Base-by-base conservation (phyloP, 2,113 vertebrate species). In the Rhodinocichla rosea region DNA sequence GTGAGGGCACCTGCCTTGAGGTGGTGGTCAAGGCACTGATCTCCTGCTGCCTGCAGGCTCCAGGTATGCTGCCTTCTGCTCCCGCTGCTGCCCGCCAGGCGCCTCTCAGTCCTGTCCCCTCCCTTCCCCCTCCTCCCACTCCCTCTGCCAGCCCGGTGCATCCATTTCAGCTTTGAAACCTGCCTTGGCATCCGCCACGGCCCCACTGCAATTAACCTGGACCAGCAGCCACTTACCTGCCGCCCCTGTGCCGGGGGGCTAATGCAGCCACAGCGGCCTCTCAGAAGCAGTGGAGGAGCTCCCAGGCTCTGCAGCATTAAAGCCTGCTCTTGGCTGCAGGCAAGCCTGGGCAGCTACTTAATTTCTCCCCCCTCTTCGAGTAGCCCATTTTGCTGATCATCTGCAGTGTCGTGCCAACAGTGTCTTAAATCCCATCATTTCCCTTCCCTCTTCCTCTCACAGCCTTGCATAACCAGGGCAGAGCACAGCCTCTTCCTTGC, bases 371-470 rank as follows among this genome's bases (percentile, higher is more conserved):
- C 42, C 83, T 67, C 90, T 73, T 88, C 50, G 4, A 87, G 26
- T 64, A 81, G 91, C 81, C 74, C 52, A 16, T 97, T 95, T 95
- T 24, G 95, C 96, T 97, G 97, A 97, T 97, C 82, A 93, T 95
- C 97, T 93, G 97, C 95, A 44, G 86, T 96, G 86, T 92, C 67
- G 94, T 95, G 97, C 98, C 98, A 97, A 91, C 89, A 94, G 97
- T 97, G 98, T 98, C 98, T 98, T 98, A 98, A 98, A 96, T 97
- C 97, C 96, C 85, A 55, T 89, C 39, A 24, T 94, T 91, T 95
- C 42, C 84, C 79, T 92, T 87, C 70, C 74, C 87, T 96, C 94
- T 92, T 95, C 90, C 92, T 84, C 33, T 92, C 9, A 23, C 71
- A 92, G 95, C 90, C 96, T 97, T 92, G 94, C 39, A 1, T 89